Conservation (phyloP, 2,797 vertebrate genomes). For the Meda fulgida region DNA sequence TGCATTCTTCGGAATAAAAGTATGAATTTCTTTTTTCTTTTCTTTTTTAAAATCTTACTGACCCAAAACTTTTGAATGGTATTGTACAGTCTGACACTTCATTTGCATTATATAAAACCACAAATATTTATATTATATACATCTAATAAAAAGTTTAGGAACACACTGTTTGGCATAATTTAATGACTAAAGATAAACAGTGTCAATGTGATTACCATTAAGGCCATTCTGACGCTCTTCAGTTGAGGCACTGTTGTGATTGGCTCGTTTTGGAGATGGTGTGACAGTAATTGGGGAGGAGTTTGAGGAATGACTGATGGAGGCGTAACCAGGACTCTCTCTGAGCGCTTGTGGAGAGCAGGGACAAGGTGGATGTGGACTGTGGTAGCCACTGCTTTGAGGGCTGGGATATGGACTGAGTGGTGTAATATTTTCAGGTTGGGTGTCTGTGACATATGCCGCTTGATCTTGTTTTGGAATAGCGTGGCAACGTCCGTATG, state of each 20-base stretch:
- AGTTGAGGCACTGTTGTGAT: conserved; percentile 68
- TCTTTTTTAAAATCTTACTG: not conserved
- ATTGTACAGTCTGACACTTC: not conserved
- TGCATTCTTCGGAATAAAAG: not conserved
- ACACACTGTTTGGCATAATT: not conserved
- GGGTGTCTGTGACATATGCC: conserved; percentile 67
- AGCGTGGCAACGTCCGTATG: conserved; percentile 70
- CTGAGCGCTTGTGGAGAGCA: conserved; percentile 74
- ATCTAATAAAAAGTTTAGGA: not conserved
- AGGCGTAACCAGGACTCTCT: conserved; percentile 77
- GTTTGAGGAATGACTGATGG: conserved; percentile 78
- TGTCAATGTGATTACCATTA: conserved; percentile 38
- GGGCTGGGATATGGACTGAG: conserved; percentile 69
- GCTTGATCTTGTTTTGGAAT: conserved; percentile 71
- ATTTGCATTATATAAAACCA: not conserved
- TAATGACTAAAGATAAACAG: not conserved
- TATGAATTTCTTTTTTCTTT: not conserved
- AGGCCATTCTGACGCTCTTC: conserved; percentile 53
- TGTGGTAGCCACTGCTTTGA: conserved; percentile 79
- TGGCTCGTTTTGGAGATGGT: conserved; percentile 68
- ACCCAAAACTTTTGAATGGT: not conserved
- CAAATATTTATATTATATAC: not conserved
- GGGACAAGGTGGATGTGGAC: conserved; percentile 75
- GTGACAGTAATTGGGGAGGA: conserved; percentile 72
- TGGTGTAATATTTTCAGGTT: conserved; percentile 60